Conservation (phyloP, 2,888 invertebrate species). For the Coecobrya sp. region DNA sequence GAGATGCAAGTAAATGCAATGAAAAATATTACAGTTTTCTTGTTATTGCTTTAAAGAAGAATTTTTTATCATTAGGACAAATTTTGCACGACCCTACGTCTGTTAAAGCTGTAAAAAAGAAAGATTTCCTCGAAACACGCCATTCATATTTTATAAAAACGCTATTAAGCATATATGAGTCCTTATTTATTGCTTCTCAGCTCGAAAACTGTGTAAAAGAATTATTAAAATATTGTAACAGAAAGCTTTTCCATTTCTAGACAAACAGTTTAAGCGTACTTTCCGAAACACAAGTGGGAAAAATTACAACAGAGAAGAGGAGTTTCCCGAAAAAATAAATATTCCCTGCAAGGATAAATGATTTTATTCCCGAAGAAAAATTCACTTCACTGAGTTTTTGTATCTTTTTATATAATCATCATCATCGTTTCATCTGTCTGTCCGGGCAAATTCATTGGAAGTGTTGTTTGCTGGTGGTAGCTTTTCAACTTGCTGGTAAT, state of each 20-base stretch:
- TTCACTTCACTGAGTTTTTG: not conserved
- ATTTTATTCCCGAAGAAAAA: not conserved
- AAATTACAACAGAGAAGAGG: conserved; percentile 13
- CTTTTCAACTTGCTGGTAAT: conserved; percentile 34
- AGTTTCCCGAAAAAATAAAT: conserved; percentile 28
- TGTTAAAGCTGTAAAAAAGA: not conserved
- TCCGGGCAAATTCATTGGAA: not conserved
- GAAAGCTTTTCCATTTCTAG: not conserved
- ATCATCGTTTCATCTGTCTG: not conserved
- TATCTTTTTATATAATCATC: not conserved
- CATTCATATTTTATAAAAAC: not conserved
- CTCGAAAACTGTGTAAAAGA: not conserved
- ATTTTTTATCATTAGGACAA: conserved; percentile 3
- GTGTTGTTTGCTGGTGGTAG: conserved; percentile 27
- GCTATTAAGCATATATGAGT: not conserved
- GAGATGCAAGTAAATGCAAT: conserved; percentile 23
- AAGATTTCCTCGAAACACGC: not conserved
- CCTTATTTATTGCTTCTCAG: not conserved
- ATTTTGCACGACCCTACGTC: not conserved
- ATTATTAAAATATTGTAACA: not conserved
- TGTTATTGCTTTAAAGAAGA: not conserved
- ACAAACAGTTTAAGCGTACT: not conserved
- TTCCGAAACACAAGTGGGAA: not conserved
- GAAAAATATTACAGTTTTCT: conserved; percentile 31
- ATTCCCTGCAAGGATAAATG: not conserved